These are phyloP conservation scores for Silurus aristotelis DNA, from an alignment of 2,797 vertebrate species.

Conservation along the genomic window DNA sequence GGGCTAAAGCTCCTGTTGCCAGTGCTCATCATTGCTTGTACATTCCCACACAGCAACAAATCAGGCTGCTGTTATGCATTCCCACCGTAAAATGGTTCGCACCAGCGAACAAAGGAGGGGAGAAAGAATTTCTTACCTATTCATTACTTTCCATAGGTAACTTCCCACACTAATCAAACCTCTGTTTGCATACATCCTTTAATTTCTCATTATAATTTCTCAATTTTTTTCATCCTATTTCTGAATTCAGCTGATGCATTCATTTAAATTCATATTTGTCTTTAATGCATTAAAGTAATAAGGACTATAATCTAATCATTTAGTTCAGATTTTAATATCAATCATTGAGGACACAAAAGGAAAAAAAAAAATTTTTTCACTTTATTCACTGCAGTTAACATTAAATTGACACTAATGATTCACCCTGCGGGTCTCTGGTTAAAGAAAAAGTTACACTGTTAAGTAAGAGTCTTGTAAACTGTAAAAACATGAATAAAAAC, in stretches of 20 bases:
- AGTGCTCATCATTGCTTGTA: background rate
- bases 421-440: conserved; percentile 74
- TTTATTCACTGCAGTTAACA: conserved; percentile 73
- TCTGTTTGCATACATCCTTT: background rate
- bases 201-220: background rate
- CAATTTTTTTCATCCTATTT: background rate
- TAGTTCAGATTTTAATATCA: background rate
- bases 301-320: background rate
- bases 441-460: conserved; percentile 75
- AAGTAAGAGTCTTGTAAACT: conserved; percentile 68
- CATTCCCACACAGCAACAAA: conserved; percentile 70
- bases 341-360: conserved; percentile 60
- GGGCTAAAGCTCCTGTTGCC: conserved; percentile 50
- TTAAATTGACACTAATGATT: conserved; percentile 79
- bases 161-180: conserved; percentile 26
- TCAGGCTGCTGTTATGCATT: conserved; percentile 69
- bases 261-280: background rate
- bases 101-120: conserved; percentile 63
- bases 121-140: conserved; percentile 41
- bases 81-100: conserved; percentile 69
- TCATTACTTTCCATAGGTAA: conserved; percentile 32
- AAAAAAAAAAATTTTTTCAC: conserved; percentile 68
- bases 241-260: background rate
- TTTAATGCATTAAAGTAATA: background rate
- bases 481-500: conserved; percentile 42